Evolutionary conservation across 2,888 invertebrate species (phyloP), one percentile per base, ranked within the genome.

Genomic region (Thelaira solivaga): DNA sequence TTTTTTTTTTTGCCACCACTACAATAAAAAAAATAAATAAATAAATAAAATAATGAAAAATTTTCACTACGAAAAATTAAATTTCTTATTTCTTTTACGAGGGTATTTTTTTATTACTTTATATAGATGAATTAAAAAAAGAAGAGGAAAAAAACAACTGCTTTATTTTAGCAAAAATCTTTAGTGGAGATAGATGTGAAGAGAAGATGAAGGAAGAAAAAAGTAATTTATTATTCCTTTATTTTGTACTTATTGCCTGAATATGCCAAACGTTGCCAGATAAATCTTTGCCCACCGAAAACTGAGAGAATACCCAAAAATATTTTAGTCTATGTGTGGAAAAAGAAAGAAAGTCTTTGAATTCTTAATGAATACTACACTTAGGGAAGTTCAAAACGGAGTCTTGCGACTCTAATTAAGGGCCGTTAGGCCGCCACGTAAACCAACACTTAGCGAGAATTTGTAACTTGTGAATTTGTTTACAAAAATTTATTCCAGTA

Each of bases 161-260:
- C 20, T 26, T 41, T 31, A 49, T 76, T 69, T 64, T 36, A 34
- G 55, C 47, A 61, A 53, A 72, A 72, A 67, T 53, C 67, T 61
- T 72, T 49, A 41, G 47, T 26, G 53, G 22, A 45, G 45, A n/a
- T n/a, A n/a, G n/a, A 67, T 34, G 45, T 20, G 31, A 49, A 45
- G 39, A 68, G 47, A 76, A 57, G 49, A 51, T 47, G 65, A 61
- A 53, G 65, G 53, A 61, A 76, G 57, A 69, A 55, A 62, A 69
- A 59, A 57, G 57, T 69, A 69, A 78, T 73, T 74, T 78, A 78
- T 78, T 78, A 69, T 78, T 74, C 77, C 68, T 73, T 73, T 77
- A 68, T 68, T 73, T 77, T 69, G 41, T 31, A 61, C 53, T 64
- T 77, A 65, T 69, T 73, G 73, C 59, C 51, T 57, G 64, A 45